Evolutionary conservation across 2,113 vertebrate genomes (phyloP), one percentile per base, ranked within the genome.

Genomic region (Prionailurus viverrinus): DNA sequence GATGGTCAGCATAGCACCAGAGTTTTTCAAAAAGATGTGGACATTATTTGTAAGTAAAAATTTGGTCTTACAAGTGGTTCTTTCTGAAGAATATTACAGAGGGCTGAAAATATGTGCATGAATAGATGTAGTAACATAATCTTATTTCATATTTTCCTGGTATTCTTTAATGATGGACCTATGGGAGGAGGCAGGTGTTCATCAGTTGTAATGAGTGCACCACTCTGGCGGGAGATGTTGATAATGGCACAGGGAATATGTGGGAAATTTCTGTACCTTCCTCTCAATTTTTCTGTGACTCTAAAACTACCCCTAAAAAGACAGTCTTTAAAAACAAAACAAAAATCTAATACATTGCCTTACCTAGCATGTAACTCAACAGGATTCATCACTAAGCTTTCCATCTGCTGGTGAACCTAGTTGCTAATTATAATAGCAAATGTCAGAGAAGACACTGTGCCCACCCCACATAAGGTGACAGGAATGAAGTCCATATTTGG

Each of bases 371-470:
- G n/a, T 65, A 91, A 83, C 29, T 63, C 76, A 76, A 73, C 4
- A 58, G n/a, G 58, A 90, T 86, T 97, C 76, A 95, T 91, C 19
- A 88, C 68, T 71, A 78, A 45, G 36, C 10, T 9, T 76, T 55
- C 68, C 68, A 79, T 94, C 61, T 93, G 61, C 68, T 88, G n/a
- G 68, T 27, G 58, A 89, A 76, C 55, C 8, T 76, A 39, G 2
- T 31, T 93, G 81, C 39, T 95, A 79, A 93, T 87, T 93, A 76
- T 76, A 86, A 93, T 19, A 93, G 21, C 51, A 95, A 71, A 55
- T 61, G 55, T 55, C 36, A 86, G 51, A 65, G 90, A 86, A 92
- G 14, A 93, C 8, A 55, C 10, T 71, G 8, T 73, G 15, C 16
- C 74, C 25, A 31, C 41, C 45, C 21, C 31, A 71, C 29, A 55